A percentile compares a stretch with the other conserved stretches of the same genome.
Conservation (phyloP, 2,797 vertebrate species). For the Hemitrygon akajei region DNA sequence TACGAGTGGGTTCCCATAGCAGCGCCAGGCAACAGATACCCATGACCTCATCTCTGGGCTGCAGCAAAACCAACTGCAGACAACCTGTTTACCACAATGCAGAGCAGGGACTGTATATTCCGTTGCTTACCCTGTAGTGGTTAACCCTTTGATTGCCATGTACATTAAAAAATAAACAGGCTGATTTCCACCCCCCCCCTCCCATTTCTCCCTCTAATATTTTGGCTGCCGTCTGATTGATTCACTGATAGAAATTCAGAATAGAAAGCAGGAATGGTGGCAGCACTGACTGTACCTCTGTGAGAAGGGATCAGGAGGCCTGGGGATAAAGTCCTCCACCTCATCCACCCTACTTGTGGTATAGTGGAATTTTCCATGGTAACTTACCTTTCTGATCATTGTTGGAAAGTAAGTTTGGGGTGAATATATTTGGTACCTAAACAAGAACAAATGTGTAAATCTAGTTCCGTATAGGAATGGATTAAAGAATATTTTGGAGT, state of each 20-base stretch:
- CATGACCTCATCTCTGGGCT: slow-evolving; percentile 61
- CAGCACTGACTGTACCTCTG: not conserved
- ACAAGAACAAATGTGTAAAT: not conserved
- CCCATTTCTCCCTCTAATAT: no score
- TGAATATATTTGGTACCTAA: not conserved
- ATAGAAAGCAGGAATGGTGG: not conserved
- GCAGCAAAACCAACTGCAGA: slow-evolving; percentile 39
- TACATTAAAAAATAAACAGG: not conserved
- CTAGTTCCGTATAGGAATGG: not conserved
- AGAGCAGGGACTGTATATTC: slow-evolving; percentile 69
- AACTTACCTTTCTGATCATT: not conserved
- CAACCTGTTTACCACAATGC: slow-evolving; percentile 65
- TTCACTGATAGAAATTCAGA: no score
- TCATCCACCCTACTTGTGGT: not conserved
- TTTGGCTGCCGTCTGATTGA: not conserved
- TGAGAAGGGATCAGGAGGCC: not conserved
- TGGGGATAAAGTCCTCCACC: not conserved
- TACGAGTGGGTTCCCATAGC: slow-evolving; percentile 49
- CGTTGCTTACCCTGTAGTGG: slow-evolving; percentile 50
- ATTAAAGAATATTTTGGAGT: not conserved
- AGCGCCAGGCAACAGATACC: slow-evolving; percentile 42
- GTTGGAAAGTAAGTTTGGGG: not conserved
- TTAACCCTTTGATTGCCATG: not conserved
- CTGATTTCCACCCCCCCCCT: no score
- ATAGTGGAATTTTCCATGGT: not conserved